These are phyloP conservation scores for Sipha flava DNA, from an alignment of 1,140 invertebrate genomes.

Conservation along the genomic window DNA sequence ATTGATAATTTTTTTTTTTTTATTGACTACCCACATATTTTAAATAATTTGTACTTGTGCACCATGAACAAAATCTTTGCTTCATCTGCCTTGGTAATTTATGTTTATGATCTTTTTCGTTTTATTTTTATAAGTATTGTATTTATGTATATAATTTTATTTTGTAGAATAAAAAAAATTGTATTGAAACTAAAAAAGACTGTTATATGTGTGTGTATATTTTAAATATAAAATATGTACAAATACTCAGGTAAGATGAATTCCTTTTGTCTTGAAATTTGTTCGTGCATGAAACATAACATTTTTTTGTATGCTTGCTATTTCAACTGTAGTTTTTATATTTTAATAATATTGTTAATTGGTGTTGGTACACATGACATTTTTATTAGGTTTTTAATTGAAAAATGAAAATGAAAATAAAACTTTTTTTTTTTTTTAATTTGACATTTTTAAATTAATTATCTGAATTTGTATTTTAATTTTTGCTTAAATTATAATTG, in stretches of 20 bases:
- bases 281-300: neutral
- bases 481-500: no score
- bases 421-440: no score
- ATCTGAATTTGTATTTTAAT: no score
- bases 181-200: neutral
- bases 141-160: conserved; percentile 1
- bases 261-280: neutral
- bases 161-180: neutral
- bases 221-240: neutral
- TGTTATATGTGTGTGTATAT: neutral
- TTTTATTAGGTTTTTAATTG: no score
- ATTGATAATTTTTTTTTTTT: neutral
- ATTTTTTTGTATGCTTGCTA: neutral
- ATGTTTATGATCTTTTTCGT: neutral
- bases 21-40: neutral
- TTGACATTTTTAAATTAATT: no score
- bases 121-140: neutral
- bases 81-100: neutral
- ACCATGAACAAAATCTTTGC: neutral
- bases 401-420: no score
- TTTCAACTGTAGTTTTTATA: neutral
- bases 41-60: neutral
- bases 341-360: no score
- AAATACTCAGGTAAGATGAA: neutral
- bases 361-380: no score